phyloP scores from a whole-genome alignment of 2,113 vertebrate species.

The Boulengeromyrus knoepffleri region DNA sequence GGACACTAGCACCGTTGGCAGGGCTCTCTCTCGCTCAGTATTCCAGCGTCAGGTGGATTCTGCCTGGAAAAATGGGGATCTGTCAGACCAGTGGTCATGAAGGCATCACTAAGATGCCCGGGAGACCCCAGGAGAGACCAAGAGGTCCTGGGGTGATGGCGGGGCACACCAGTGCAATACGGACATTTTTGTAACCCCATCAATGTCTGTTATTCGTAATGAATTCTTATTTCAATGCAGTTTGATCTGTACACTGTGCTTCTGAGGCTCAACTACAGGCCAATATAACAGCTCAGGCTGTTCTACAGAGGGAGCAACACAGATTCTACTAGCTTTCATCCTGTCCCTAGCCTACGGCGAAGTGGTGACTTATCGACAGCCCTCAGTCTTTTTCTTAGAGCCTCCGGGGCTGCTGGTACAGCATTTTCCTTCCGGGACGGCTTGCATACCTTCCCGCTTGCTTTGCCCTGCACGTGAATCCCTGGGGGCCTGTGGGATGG shows the following conservation, averaged over 20 bases:
- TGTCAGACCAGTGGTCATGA: neutral
- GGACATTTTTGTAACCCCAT: neutral
- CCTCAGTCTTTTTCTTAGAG: neutral
- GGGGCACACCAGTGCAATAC: neutral
- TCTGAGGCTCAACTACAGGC: neutral
- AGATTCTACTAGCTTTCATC: neutral
- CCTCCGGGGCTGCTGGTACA: neutral
- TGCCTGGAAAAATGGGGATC: too few relatives aligned
- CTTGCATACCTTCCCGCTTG: neutral
- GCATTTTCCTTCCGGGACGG: neutral
- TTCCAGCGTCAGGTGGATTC: neutral
- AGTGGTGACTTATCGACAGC: neutral
- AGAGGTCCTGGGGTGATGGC: neutral
- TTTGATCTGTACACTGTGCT: neutral
- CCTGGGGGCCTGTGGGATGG: neutral
- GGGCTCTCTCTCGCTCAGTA: too few relatives aligned
- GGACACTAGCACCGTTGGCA: neutral
- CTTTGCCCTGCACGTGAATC: neutral
- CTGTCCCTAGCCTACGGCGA: neutral
- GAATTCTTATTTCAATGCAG: neutral
- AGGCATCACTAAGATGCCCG: neutral
- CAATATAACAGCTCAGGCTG: neutral
- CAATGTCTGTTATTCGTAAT: neutral
- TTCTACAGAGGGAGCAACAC: neutral
- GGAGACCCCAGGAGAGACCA: neutral